Percentiles rank a stretch among this genome's conserved stretches.
Conservation (phyloP, 2,888 invertebrate species). For the Escarpia spicata region DNA sequence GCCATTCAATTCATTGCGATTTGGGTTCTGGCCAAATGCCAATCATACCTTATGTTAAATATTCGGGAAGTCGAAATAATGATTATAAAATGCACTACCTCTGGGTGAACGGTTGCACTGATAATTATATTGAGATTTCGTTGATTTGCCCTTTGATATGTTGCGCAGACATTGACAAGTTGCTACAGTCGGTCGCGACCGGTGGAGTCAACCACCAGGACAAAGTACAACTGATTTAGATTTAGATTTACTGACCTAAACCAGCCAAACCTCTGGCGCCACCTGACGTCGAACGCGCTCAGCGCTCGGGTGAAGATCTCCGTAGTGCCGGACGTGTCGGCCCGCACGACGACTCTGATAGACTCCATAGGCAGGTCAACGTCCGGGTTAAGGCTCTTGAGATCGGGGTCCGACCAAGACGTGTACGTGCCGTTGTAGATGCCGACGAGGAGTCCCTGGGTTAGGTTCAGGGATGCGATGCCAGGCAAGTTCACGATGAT, state of each 20-base stretch:
- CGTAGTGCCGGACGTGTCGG: constrained; percentile 60
- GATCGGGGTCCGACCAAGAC: constrained; percentile 51
- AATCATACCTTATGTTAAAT: too few relatives aligned
- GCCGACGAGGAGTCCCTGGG: constrained; percentile 50
- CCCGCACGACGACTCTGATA: constrained; percentile 54
- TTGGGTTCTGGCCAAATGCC: too few relatives aligned
- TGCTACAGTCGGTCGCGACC: too few relatives aligned
- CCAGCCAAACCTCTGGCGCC: constrained; percentile 48
- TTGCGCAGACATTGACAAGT: too few relatives aligned
- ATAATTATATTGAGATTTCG: too few relatives aligned
- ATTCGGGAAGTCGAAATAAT: too few relatives aligned
- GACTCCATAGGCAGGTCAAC: constrained; percentile 43
- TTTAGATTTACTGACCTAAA: constrained; percentile 46
- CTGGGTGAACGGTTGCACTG: too few relatives aligned
- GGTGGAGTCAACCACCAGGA: too few relatives aligned
- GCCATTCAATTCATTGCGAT: too few relatives aligned
- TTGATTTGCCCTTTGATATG: too few relatives aligned
- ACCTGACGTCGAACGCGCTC: constrained; percentile 47
- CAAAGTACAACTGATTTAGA: too few relatives aligned
- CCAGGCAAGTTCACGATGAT: constrained; percentile 53
- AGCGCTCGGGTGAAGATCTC: constrained; percentile 54
- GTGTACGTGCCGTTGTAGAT: constrained; percentile 57
- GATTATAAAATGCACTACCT: too few relatives aligned
- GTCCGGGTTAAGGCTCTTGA: constrained; percentile 46
- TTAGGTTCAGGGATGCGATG: constrained; percentile 46